Conservation (phyloP, 1,140 invertebrate genomes). For the Zaprionus africanus region DNA sequence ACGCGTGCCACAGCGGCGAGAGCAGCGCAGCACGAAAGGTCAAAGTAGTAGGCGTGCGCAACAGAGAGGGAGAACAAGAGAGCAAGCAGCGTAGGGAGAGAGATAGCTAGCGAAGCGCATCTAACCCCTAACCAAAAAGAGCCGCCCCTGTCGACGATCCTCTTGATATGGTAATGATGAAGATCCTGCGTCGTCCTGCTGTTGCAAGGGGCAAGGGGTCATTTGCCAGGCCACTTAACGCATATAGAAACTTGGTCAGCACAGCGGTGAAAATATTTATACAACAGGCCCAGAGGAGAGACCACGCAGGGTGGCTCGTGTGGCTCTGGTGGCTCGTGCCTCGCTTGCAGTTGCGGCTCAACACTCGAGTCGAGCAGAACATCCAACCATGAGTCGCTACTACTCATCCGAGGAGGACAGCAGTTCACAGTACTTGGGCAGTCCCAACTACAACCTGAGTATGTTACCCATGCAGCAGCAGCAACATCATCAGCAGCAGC, state of each 20-base stretch:
- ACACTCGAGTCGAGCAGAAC: conserved; percentile 60
- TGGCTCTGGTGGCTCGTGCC: conserved; percentile 41
- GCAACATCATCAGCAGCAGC: conserved; percentile 24
- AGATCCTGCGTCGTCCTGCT: conserved; percentile 51
- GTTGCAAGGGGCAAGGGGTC: conserved; percentile 57
- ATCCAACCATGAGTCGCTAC: conserved; percentile 62
- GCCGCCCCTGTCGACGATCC: conserved; percentile 62
- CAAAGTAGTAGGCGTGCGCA: conserved; percentile 66
- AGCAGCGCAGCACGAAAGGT: conserved; percentile 35
- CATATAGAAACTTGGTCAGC: conserved; percentile 70
- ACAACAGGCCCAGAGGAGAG: conserved; percentile 30
- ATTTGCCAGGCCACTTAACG: conserved; percentile 62
- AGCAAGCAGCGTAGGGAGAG: background rate
- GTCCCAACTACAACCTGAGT: conserved; percentile 65
- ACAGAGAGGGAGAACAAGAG: conserved; percentile 12
- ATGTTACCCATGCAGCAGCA: conserved; percentile 10
- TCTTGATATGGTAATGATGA: conserved; percentile 73
- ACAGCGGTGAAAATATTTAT: conserved; percentile 74
- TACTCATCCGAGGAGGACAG: conserved; percentile 75
- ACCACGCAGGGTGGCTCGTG: conserved; percentile 41
- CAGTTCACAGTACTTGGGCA: conserved; percentile 69
- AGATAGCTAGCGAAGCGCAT: conserved; percentile 12
- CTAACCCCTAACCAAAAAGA: conserved; percentile 68
- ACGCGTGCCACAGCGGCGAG: conserved; percentile 59
- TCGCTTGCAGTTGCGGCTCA: conserved; percentile 58